Evolutionary conservation across 2,113 vertebrate species (phyloP).

Genomic region (cattle (Bos taurus)): DNA sequence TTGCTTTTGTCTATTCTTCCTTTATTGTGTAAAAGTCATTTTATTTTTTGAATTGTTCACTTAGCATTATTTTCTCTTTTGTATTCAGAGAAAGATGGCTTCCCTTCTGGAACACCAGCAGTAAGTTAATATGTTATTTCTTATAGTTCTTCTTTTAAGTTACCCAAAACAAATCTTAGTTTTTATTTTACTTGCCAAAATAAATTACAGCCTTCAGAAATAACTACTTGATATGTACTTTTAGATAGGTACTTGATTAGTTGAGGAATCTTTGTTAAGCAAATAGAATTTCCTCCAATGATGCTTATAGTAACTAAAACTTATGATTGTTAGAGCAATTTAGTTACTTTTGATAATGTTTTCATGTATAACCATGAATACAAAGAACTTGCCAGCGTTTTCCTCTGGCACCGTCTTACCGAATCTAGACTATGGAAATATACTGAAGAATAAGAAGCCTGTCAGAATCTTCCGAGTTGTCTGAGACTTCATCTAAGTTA

Average conservation of each 20-base stretch:
- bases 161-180: neutral
- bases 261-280: slow-evolving; percentile 12
- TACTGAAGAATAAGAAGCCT: neutral
- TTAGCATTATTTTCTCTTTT: slow-evolving; percentile 59
- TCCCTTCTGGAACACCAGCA: slow-evolving; percentile 89
- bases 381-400: no score
- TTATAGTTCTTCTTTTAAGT: neutral
- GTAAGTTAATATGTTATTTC: slow-evolving; percentile 82
- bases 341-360: no score
- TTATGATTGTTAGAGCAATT: neutral
- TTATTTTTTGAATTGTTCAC: slow-evolving; percentile 14
- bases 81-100: slow-evolving; percentile 92
- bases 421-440: neutral
- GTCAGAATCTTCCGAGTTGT: neutral
- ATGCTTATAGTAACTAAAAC: neutral
- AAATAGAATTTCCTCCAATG: neutral
- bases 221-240: neutral
- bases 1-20: neutral
- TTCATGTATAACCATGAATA: no score
- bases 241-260: slow-evolving; percentile 6
- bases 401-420: neutral
- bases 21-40: neutral
- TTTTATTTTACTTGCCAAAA: slow-evolving; percentile 35
- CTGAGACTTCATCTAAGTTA: neutral
- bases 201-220: neutral